phyloP scores from a whole-genome alignment of 2,888 invertebrate species.

The Eristalis tenax region DNA sequence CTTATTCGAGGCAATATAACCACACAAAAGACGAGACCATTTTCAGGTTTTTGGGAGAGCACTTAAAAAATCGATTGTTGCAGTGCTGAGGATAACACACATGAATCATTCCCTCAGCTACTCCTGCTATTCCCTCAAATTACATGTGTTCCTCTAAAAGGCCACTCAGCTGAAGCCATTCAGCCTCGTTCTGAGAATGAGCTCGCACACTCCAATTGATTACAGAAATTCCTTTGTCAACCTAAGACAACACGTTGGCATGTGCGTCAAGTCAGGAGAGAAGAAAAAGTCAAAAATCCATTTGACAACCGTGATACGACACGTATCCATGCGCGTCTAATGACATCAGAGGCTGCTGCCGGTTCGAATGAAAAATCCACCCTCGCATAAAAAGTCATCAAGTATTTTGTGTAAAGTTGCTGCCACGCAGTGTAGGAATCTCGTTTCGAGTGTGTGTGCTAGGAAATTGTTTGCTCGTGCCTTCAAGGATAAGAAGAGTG shows the following conservation, averaged over 20 bases:
- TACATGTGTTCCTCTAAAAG: neutral
- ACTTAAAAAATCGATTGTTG: too few species aligned
- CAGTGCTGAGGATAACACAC: too few species aligned
- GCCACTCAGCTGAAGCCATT: neutral
- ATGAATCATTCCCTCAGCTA: too few species aligned
- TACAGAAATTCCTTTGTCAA: neutral
- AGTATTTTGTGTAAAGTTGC: neutral
- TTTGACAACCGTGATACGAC: constrained; percentile 7
- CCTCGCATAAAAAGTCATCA: neutral
- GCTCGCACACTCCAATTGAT: neutral
- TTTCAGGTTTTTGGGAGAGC: too few species aligned
- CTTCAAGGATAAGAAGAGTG: neutral
- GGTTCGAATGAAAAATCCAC: neutral
- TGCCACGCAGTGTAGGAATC: neutral
- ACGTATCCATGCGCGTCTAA: neutral
- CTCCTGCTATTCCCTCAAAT: too few species aligned
- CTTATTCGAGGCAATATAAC: too few species aligned
- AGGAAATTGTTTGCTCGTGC: constrained; percentile 2
- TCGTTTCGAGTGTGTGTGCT: neutral
- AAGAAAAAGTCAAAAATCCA: neutral
- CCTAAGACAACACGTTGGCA: neutral
- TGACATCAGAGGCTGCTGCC: neutral
- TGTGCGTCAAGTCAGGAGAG: neutral
- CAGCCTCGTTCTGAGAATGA: neutral
- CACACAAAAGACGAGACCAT: too few species aligned